A percentile compares a stretch with the other conserved stretches of the same genome.
Conservation (phyloP, 2,888 invertebrate genomes). For the Cheilosia urbana region DNA sequence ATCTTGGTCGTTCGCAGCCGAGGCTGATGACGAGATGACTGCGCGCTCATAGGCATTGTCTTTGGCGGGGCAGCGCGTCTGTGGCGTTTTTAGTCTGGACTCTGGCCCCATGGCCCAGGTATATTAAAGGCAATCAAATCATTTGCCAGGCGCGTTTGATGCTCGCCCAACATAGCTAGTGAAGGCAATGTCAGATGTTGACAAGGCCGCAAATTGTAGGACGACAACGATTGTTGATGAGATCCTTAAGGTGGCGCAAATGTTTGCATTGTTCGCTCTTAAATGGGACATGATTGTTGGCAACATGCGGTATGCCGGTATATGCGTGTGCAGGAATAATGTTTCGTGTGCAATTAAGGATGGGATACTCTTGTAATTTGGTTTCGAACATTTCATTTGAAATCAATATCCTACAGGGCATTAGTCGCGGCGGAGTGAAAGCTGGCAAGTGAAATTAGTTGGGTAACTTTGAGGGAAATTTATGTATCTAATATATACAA, state of each 20-base stretch:
- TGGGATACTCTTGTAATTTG: slow-evolving; percentile 51
- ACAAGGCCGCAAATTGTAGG: slow-evolving; percentile 75
- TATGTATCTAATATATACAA: too few species aligned
- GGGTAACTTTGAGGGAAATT: too few species aligned
- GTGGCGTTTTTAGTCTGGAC: slow-evolving; percentile 47
- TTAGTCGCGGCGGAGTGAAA: slow-evolving; percentile 28
- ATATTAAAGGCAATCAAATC: slow-evolving; percentile 74
- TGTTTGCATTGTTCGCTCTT: slow-evolving; percentile 73
- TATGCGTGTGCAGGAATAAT: slow-evolving; percentile 44
- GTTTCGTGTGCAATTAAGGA: slow-evolving; percentile 71
- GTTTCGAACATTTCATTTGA: slow-evolving; percentile 52
- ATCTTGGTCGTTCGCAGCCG: slow-evolving; percentile 43
- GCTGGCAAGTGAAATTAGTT: neutral
- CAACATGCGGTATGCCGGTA: slow-evolving; percentile 32
- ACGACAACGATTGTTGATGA: slow-evolving; percentile 62
- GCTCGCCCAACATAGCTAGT: slow-evolving; percentile 50
- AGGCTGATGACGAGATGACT: slow-evolving; percentile 58
- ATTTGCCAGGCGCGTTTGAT: slow-evolving; percentile 70
- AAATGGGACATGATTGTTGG: slow-evolving; percentile 73
- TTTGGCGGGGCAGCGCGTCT: neutral
- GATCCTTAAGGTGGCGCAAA: slow-evolving; percentile 74
- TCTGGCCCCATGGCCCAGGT: slow-evolving; percentile 39
- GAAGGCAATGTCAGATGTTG: slow-evolving; percentile 75
- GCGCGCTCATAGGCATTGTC: slow-evolving; percentile 50
- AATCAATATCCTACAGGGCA: slow-evolving; percentile 9